Evolutionary conservation across 2,113 vertebrate species (phyloP).

Genomic region (Malurus melanocephalus): DNA sequence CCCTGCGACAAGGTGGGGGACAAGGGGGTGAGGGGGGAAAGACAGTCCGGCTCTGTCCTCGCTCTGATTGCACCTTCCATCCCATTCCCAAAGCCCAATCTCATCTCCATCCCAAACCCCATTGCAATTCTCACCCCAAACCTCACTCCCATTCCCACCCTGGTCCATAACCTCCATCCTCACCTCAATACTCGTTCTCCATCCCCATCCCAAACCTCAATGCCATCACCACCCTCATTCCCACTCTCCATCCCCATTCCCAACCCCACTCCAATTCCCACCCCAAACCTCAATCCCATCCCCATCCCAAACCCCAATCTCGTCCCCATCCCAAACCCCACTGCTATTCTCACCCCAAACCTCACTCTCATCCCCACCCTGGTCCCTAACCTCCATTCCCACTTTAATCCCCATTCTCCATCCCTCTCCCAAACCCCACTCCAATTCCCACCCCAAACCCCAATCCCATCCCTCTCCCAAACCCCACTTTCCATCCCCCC

Average conservation of each 20-base stretch:
- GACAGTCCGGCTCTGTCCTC: background rate
- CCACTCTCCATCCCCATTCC: too few species aligned
- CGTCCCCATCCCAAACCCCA: background rate
- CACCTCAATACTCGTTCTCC: too few species aligned
- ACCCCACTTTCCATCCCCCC: background rate
- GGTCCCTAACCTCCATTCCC: too few species aligned
- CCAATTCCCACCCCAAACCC: too few species aligned
- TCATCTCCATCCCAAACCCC: too few species aligned
- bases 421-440: too few species aligned
- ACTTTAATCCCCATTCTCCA: background rate
- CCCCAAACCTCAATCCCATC: background rate
- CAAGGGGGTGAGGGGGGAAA: background rate
- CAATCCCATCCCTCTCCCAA: background rate
- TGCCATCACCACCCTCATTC: background rate
- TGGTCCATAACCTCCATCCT: too few species aligned
- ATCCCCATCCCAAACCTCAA: accelerated
- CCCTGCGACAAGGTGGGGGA: slow-evolving; percentile 63
- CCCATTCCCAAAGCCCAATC: background rate
- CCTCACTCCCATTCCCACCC: background rate
- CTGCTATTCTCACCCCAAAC: too few species aligned
- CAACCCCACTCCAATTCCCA: too few species aligned
- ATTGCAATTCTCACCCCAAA: background rate
- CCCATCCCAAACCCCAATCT: background rate
- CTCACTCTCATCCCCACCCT: accelerated
- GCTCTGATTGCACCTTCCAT: too few species aligned